A percentile compares a stretch with the other conserved stretches of the same genome.
phyloP scores from a whole-genome alignment of 1,140 invertebrate genomes.

The Episyrphus balteatus region DNA sequence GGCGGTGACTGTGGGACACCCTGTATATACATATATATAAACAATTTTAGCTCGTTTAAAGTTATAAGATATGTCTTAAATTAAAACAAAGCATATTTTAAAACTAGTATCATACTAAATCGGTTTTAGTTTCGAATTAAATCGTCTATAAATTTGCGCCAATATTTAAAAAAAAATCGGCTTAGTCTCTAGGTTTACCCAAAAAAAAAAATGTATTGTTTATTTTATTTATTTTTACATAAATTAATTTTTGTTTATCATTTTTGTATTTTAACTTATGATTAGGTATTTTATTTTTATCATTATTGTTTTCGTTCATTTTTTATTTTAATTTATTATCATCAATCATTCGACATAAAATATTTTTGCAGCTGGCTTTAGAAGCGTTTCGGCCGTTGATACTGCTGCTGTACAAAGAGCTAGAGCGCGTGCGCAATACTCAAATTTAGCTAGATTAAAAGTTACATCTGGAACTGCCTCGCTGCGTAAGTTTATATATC shows the following conservation, averaged over 20 bases:
- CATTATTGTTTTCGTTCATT: background rate
- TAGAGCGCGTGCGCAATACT: slow-evolving; percentile 67
- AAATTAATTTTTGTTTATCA: background rate
- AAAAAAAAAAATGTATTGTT: too few relatives aligned
- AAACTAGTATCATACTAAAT: too few relatives aligned
- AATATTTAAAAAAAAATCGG: too few relatives aligned
- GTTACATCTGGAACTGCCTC: slow-evolving; percentile 56
- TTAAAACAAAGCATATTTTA: too few relatives aligned
- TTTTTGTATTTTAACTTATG: background rate
- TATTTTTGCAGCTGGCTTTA: slow-evolving; percentile 37
- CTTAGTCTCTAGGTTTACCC: too few relatives aligned
- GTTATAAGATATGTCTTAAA: too few relatives aligned
- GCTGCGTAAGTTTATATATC: slow-evolving; percentile 53
- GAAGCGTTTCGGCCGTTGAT: slow-evolving; percentile 90
- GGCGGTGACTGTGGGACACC: too few relatives aligned
- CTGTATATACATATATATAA: too few relatives aligned
- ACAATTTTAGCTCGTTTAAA: too few relatives aligned
- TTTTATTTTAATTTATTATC: background rate
- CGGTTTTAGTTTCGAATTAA: too few relatives aligned
- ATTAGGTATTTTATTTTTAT: background rate
- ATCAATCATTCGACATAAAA: background rate
- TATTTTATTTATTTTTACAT: too few relatives aligned
- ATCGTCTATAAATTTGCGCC: too few relatives aligned
- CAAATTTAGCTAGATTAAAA: slow-evolving; percentile 62
- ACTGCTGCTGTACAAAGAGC: slow-evolving; percentile 77